Base-by-base conservation (phyloP, 2,888 invertebrate species). In the Bursaphelenchus okinawaensis region DNA sequence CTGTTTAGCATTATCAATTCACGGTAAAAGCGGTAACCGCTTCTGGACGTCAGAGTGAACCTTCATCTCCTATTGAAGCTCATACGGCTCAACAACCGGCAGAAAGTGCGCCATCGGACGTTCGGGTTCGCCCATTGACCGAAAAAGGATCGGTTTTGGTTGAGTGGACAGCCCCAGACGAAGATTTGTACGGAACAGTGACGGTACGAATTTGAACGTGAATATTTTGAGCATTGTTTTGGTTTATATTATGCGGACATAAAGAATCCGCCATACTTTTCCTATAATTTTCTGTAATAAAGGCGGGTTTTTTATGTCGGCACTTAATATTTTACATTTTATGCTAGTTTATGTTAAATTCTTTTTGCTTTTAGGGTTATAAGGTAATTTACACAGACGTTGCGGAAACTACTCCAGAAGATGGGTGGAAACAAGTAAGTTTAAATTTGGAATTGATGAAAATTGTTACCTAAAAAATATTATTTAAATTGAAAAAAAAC, bases 91-190 rank as follows among this genome's bases (percentile, higher is more conserved):
- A 75, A 24, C 68, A 64, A 22, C 94, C 91, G 87, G 95, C 95
- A 69, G 93, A 93, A 80, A 91, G 92, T 81, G 91, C 95, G 62
- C 96, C 96, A 7, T 87, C 90, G 77, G 92, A 93, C 85, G 92
- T 96, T 51, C 90, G 91, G 87, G 94, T 92, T 61, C 88, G 92
- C 62, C 92, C 95, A 7, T 88, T 94, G 74, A 93, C 92, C 84
- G 91, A 93, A 27, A 58, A 71, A 62, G 92, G 91, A 83, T 93
- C 94, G 40, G 92, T 98, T 89, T 90, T 94, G 65, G 92, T 98
- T 76, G 92, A 93, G 83, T 98, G 98, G 98, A 91, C 92, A 79
- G 93, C 93, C 83, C 96, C 96, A 20, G 93, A 93, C 84, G 92
- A 66, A 27, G 28, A 66, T 4, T 19, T 7, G n/a, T 19, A 67